Percentiles rank a stretch among this genome's conserved stretches.
These are phyloP conservation scores for Macrotis lagotis DNA, from an alignment of 2,113 vertebrate genomes.

Conservation along the genomic window DNA sequence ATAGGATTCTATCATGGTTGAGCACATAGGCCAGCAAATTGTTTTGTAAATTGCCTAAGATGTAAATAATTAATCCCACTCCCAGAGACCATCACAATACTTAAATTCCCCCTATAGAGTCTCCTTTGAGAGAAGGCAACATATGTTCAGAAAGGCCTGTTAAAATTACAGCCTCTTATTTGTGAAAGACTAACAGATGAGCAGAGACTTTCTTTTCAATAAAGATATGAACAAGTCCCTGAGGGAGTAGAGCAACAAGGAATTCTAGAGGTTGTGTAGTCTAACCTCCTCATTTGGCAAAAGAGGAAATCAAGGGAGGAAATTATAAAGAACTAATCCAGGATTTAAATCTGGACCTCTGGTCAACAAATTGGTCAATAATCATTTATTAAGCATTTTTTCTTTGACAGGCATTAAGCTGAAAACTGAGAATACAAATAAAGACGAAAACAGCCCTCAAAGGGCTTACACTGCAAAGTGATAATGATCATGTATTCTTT, in stretches of 20 bases:
- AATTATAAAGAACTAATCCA: background rate
- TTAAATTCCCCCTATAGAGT: background rate
- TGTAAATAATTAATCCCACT: background rate
- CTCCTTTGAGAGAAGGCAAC: background rate
- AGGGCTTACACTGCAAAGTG: no score
- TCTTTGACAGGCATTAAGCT: background rate
- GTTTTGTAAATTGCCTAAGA: background rate
- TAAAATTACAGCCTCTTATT: background rate
- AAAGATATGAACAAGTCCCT: background rate
- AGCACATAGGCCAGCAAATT: background rate
- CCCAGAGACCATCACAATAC: background rate
- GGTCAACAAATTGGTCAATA: background rate
- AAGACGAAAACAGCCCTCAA: no score
- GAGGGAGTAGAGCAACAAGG: background rate
- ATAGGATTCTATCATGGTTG: background rate
- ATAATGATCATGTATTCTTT: no score
- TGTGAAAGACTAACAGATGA: background rate
- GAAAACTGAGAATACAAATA: background rate
- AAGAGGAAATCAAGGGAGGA: background rate
- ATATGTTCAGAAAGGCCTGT: background rate
- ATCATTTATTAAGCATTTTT: background rate
- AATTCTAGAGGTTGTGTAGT: background rate
- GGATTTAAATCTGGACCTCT: slow-evolving; percentile 6
- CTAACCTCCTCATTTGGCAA: background rate
- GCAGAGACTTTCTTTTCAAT: background rate